Base-by-base conservation (phyloP, 2,113 vertebrate genomes). In the Paradoxurus hermaphroditus region DNA sequence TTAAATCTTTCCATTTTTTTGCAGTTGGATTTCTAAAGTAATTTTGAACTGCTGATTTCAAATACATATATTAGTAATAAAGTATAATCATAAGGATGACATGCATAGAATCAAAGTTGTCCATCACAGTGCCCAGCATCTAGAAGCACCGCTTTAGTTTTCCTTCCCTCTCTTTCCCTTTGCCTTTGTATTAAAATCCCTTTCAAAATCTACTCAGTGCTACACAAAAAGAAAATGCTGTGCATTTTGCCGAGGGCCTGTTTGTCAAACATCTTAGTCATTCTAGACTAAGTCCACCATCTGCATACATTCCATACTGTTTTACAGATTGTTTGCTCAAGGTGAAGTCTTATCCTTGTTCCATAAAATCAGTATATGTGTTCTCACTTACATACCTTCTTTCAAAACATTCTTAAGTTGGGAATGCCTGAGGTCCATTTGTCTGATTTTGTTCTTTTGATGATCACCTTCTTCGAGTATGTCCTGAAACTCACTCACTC, bases 141-240 rank as follows among this genome's bases (percentile, higher is more conserved):
- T 1, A 77, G 16, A 41, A 7, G 0, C 10, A 68, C 15, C 0
- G 0, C 25, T 0, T 31, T 51, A 65, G 1, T 59, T 34, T 3
- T 27, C 4, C 2, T 62, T 81, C 13, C 1, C 49, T 63, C 53
- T 34, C 21, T 94, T 3, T 59, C 7, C n/a, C n/a, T 59, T 59
- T 19, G 15, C 13, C 19, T 87, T 86, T n/a, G 41, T 51, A 13
- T 34, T 51, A 39, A 72, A 82, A 63, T 39, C 46, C 10, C 4
- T 56, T 75, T 31, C 63, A 36, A 13, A 53, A 77, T 79, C 23
- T 65, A 41, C 16, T 81, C 7, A 21, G 0, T 36, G 9, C 46
- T 53, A 12, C 73, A 72, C 3, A 59, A 56, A 72, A 67, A 85
- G 18, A 68, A 31, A 82, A 44, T 12, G 3, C 18, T 29, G 41